Evolutionary conservation across 2,888 invertebrate species (phyloP), one percentile per base, ranked within the genome.

Genomic region (Rhingia rostrata): DNA sequence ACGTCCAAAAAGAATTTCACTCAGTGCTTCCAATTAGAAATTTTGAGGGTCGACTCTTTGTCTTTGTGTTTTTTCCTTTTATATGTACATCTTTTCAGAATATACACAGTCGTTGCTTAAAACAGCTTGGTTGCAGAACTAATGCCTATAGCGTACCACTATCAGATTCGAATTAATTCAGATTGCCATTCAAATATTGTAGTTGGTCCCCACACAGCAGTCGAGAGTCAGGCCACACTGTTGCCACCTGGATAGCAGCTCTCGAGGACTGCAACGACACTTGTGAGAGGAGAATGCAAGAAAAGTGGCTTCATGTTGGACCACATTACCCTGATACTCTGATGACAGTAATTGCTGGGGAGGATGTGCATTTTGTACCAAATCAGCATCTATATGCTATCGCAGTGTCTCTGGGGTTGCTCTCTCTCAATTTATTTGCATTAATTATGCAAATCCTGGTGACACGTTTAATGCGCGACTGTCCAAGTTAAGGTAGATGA

Each of bases 401-500:
- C 22, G 22, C 73, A 73, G 66, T 61, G 33, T 56, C 58, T 39
- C 63, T 39, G 43, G 69, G 63, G 33, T 37, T 35, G 69, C 54
- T 22, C 22, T 22, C 22, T 64, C 30, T 32, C 67, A 43, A 64
- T 53, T 81, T 63, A 75, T 75, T 81, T 72, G 54, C 72, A 83
- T 78, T 83, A 78, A 83, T 78, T 78, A 83, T 78, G 78, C 78
- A 83, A 83, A 83, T 83, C 43, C 66, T 63, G 61, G 78, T 83
- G 72, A 67, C 78, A 83, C 78, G 51, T 78, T 73, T 73, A 63
- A 78, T 73, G 10, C 67, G 67, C 63, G 51, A 60, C 45, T 53
- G 58, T 58, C 49, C 43, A 63, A 56, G 49, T 45, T 58, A 61
- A 51, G 41, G 64, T 81, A 22, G 54, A 67, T 73, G 75, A 53